phyloP scores from a whole-genome alignment of 2,113 vertebrate genomes.

The Clarias gariepinus region DNA sequence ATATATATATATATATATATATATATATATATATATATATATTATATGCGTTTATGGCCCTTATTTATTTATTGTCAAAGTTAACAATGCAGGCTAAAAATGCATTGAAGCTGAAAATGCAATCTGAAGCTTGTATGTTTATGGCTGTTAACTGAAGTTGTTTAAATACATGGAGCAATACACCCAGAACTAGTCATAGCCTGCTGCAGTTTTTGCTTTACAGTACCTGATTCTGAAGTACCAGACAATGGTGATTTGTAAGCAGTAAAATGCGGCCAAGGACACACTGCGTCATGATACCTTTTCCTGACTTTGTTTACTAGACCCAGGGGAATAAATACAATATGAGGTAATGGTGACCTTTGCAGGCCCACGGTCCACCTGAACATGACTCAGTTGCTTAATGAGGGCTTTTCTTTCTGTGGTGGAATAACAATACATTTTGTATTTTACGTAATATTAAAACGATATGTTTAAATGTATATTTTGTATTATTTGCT shows the following conservation, averaged over 20 bases:
- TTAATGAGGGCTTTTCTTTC: background rate
- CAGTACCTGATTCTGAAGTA: background rate
- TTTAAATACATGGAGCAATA: background rate
- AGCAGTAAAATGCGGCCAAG: background rate
- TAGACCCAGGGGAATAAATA: constrained; percentile 30
- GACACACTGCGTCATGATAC: constrained; percentile 8
- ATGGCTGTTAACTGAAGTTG: background rate
- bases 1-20: too few relatives aligned
- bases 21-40: too few relatives aligned
- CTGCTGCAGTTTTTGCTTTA: background rate
- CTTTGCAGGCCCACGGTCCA: constrained; percentile 12
- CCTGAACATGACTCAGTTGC: constrained; percentile 28
- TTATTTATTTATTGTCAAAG: background rate
- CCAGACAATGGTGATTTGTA: background rate
- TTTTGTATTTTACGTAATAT: background rate
- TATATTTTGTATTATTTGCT: background rate
- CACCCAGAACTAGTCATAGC: background rate
- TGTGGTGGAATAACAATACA: background rate
- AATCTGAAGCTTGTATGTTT: background rate
- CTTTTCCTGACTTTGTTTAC: constrained; percentile 7
- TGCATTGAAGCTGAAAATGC: background rate
- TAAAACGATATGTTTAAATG: too few relatives aligned
- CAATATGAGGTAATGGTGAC: constrained; percentile 6
- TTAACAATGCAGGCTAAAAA: background rate
- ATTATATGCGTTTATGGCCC: too few relatives aligned